Percentiles rank a stretch among this genome's conserved stretches.
Evolutionary conservation across 1,140 invertebrate genomes (phyloP).

Genomic region (Galendromus occidentalis): DNA sequence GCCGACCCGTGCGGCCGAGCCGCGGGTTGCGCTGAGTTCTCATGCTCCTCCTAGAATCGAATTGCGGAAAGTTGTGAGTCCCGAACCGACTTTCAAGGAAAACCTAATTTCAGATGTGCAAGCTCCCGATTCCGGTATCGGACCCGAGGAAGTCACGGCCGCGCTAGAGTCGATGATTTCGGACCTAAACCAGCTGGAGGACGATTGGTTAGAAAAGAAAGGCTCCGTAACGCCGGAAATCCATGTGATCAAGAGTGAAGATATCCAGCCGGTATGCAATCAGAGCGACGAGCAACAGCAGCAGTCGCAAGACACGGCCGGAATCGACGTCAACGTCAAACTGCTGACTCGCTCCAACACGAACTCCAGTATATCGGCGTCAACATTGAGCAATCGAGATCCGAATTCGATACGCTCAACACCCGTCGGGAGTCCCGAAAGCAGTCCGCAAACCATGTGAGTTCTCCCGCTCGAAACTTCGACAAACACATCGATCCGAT

Average conservation of each 20-base stretch:
- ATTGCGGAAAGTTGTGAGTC: too few species aligned
- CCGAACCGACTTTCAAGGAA: too few species aligned
- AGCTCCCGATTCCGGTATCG: constrained; percentile 18
- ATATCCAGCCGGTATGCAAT: constrained; percentile 46
- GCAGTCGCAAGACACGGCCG: too few species aligned
- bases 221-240: neutral
- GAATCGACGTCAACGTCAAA: too few species aligned
- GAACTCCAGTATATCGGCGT: neutral
- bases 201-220: neutral
- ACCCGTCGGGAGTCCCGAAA: constrained; percentile 13
- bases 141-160: constrained; percentile 20
- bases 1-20: too few species aligned
- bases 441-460: constrained; percentile 19
- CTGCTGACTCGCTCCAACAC: too few species aligned
- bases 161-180: constrained; percentile 20
- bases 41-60: too few species aligned
- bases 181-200: constrained; percentile 18
- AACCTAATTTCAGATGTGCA: neutral
- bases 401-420: neutral
- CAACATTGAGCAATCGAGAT: neutral
- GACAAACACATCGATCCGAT: too few species aligned
- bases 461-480: neutral
- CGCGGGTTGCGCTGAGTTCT: too few species aligned
- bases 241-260: constrained; percentile 23
- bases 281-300: constrained; percentile 29